A percentile compares a stretch with the other conserved stretches of the same genome.
Evolutionary conservation across 2,888 invertebrate genomes (phyloP).

Genomic region (Chalcis sispes): DNA sequence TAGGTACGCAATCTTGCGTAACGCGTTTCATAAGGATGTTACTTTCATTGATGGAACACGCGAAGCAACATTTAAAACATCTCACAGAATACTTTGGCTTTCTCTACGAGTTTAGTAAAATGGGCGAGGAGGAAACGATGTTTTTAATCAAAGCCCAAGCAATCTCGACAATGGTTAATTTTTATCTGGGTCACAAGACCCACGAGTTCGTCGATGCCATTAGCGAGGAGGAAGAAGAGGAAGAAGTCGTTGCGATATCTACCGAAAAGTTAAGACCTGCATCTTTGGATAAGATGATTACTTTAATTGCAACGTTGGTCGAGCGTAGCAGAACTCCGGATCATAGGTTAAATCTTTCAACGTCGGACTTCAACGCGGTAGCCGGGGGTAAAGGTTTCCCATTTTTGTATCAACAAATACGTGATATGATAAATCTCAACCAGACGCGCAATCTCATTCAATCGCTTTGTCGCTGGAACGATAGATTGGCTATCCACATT

Average conservation of each 20-base stretch:
- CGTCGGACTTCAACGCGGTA: conserved; percentile 88
- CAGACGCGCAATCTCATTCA: conserved; percentile 95
- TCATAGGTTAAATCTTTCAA: conserved; percentile 83
- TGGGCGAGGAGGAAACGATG: conserved; percentile 95
- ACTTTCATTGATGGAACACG: conserved; percentile 91
- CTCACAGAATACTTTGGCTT: conserved; percentile 95
- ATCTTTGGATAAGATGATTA: conserved; percentile 96
- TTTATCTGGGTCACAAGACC: conserved; percentile 91
- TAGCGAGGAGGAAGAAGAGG: conserved; percentile 85
- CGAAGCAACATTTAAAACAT: conserved; percentile 90
- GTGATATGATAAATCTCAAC: conserved; percentile 93
- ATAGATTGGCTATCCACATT: conserved; percentile 90
- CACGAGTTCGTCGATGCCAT: conserved; percentile 85
- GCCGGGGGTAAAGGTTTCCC: conserved; percentile 95
- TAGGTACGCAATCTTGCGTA: conserved; percentile 90
- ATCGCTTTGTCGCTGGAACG: conserved; percentile 94
- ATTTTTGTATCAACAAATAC: conserved; percentile 95
- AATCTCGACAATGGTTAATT: conserved; percentile 93
- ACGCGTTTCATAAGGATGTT: conserved; percentile 94
- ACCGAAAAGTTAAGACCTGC: conserved; percentile 90
- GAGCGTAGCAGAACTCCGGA: conserved; percentile 90
- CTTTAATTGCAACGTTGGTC: conserved; percentile 90
- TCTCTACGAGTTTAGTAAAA: conserved; percentile 94
- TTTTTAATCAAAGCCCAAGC: conserved; percentile 92
- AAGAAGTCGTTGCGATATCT: conserved; percentile 82